Evolutionary conservation across 2,888 invertebrate species (phyloP).

Genomic region (Megastigmus dorsalis): DNA sequence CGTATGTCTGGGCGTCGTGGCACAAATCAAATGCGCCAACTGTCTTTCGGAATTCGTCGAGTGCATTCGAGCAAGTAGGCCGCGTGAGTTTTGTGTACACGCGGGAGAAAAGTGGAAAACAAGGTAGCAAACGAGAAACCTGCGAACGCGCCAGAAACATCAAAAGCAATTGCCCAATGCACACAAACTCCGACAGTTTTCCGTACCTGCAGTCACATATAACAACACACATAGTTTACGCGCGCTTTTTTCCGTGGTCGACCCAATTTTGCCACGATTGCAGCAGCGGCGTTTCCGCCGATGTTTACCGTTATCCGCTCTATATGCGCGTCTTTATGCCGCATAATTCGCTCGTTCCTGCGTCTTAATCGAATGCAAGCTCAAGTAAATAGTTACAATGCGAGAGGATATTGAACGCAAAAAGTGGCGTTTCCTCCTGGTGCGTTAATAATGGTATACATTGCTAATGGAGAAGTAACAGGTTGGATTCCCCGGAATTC

Average conservation of each 20-base stretch:
- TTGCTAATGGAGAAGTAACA: background rate
- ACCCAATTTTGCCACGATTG: constrained; percentile 34
- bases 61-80: no score
- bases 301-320: constrained; percentile 34
- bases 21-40: no score
- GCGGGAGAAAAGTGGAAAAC: no score
- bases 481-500: constrained; percentile 27
- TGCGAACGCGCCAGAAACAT: no score
- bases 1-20: no score
- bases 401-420: no score
- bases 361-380: constrained; percentile 15
- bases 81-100: no score
- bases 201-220: background rate
- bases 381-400: background rate
- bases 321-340: background rate
- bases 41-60: no score
- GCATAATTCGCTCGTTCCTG: background rate
- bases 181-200: background rate
- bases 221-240: no score
- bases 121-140: no score
- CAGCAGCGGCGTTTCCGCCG: background rate
- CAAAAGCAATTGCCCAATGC: background rate
- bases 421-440: no score
- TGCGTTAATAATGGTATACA: background rate
- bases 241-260: constrained; percentile 4